phyloP scores from a whole-genome alignment of 30 jellyfish, hydroid and myxozoan species.

The Chironex yamaguchii region DNA sequence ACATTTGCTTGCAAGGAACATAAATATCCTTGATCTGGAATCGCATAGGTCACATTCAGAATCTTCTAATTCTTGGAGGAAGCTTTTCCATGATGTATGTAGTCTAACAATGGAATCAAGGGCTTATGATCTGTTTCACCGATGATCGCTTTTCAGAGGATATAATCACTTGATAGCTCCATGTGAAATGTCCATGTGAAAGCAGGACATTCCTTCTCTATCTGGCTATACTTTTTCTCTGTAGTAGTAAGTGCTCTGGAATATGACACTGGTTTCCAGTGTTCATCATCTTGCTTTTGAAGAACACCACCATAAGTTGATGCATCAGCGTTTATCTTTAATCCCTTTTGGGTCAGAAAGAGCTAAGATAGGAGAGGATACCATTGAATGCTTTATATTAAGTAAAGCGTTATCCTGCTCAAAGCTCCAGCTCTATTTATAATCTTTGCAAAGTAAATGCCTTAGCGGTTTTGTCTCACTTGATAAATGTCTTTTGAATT shows the following conservation, averaged over 20 bases:
- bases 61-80: slow-evolving; percentile 50
- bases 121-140: slow-evolving; percentile 79
- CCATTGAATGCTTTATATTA: slow-evolving; percentile 50
- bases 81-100: slow-evolving; percentile 30
- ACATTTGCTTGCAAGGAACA: slow-evolving; percentile 64
- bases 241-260: slow-evolving; percentile 71
- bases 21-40: slow-evolving; percentile 33
- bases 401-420: slow-evolving; percentile 3
- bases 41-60: slow-evolving; percentile 61
- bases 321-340: slow-evolving; percentile 45
- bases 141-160: slow-evolving; percentile 38
- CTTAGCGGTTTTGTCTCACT: slow-evolving; percentile 51
- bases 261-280: slow-evolving; percentile 64
- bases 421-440: too few relatives aligned
- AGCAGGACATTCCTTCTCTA: slow-evolving; percentile 61
- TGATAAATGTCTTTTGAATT: slow-evolving; percentile 53
- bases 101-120: slow-evolving; percentile 60
- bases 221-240: slow-evolving; percentile 62
- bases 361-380: slow-evolving; percentile 59
- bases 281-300: slow-evolving; percentile 60
- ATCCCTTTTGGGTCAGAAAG: slow-evolving; percentile 55
- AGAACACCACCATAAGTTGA: slow-evolving; percentile 29
- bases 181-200: slow-evolving; percentile 20
- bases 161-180: slow-evolving; percentile 42
- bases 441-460: slow-evolving; percentile 53